Evolutionary conservation across 2,888 invertebrate genomes (phyloP), one percentile per base, ranked within the genome.

Genomic region (Heliconius hortense): DNA sequence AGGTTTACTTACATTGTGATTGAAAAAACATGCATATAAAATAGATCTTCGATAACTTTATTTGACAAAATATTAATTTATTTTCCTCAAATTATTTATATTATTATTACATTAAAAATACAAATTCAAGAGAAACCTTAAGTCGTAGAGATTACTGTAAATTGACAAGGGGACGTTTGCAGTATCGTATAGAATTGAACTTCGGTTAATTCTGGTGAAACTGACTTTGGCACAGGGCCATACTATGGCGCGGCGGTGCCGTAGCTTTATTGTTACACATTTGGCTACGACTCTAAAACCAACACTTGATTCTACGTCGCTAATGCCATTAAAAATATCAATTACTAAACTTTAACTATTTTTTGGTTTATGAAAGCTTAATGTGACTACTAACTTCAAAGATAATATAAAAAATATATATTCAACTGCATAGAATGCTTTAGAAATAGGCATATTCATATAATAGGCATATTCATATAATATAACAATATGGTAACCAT

Each of bases 141-240:
- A 53, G 53, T 69, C 11, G 4, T 13, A 31, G 62, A 26, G 53
- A 62, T 69, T 62, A 74, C 60, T 74, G 48, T 39, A 15, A n/a
- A 18, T 63, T 62, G 62, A 74, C 53, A 48, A 63, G 35, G 39
- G 67, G 59, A 43, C 73, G 31, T 53, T 60, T 73, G 73, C 43
- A 59, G 53, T 62, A 69, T 74, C 69, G 71, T 63, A 75, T 73
- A 73, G 67, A 73, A 66, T 77, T 75, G 75, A 73, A 70, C 71
- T 60, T 67, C 43, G 67, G 69, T 75, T 72, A 77, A 77, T 77
- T 73, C 73, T 74, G 69, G 69, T 69, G 74, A 69, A 68, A 74
- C 74, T 69, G 63, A 53, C 60, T 63, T 77, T 77, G 77, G 77
- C 75, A n/a, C 24, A 35, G 39, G 31, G 75, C 77, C 77, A 77